A percentile compares a stretch with the other conserved stretches of the same genome.
These are phyloP conservation scores for Prostheceraeus crozeri DNA, from an alignment of 2,888 invertebrate genomes.

Conservation along the genomic window DNA sequence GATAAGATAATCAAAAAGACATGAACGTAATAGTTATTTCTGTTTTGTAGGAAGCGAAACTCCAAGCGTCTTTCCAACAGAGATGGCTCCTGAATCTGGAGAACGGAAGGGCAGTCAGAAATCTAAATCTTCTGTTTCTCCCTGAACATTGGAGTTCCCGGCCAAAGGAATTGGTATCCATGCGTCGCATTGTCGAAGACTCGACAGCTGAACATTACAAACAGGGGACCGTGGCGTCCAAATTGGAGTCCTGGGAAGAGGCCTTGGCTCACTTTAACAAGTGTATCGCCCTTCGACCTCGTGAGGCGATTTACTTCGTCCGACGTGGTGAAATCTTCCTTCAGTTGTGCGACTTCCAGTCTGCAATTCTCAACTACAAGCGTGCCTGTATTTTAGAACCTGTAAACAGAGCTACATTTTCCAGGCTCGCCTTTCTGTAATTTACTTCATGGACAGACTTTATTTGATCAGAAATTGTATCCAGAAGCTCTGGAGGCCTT, in stretches of 20 bases:
- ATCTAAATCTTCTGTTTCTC: neutral
- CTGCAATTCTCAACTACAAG: slow-evolving; percentile 55
- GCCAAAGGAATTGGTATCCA: neutral
- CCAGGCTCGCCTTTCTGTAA: slow-evolving; percentile 52
- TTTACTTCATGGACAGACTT: slow-evolving; percentile 53
- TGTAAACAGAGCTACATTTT: slow-evolving; percentile 44
- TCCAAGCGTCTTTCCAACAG: too few species aligned
- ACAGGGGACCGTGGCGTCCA: slow-evolving; percentile 44
- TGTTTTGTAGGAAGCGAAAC: too few species aligned
- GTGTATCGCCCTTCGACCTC: slow-evolving; percentile 45
- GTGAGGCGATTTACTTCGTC: slow-evolving; percentile 45
- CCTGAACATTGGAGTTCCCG: slow-evolving; percentile 14
- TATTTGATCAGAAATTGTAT: slow-evolving; percentile 53
- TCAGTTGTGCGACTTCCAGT: slow-evolving; percentile 51
- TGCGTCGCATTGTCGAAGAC: slow-evolving; percentile 5
- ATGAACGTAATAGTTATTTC: too few species aligned
- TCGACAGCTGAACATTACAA: slow-evolving; percentile 38
- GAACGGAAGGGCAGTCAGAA: too few species aligned
- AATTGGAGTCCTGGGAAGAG: slow-evolving; percentile 43
- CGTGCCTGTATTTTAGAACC: slow-evolving; percentile 50
- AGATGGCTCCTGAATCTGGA: too few species aligned
- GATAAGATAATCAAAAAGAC: too few species aligned
- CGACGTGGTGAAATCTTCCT: slow-evolving; percentile 51
- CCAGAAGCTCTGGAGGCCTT: slow-evolving; percentile 53
- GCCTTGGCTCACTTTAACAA: slow-evolving; percentile 47